Evolutionary conservation across 2,113 vertebrate species (phyloP).

Genomic region (Epinephelus fuscoguttatus): DNA sequence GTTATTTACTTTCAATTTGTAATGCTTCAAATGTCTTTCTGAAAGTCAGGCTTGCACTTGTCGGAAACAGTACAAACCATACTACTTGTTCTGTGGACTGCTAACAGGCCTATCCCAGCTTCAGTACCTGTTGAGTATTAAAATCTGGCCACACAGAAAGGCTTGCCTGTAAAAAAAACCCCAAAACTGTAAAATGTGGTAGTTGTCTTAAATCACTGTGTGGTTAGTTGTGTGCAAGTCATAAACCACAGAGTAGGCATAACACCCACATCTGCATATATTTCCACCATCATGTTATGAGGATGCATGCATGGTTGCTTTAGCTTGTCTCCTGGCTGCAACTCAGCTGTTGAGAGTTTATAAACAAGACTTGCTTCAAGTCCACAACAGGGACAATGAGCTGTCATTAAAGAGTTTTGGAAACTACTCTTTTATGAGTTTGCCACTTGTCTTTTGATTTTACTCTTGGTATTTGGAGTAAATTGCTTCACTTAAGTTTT

Average conservation of each 20-base stretch:
- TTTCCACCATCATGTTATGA: background rate
- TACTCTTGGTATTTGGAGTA: background rate
- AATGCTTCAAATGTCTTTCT: background rate
- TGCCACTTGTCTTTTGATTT: background rate
- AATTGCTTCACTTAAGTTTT: too few relatives aligned
- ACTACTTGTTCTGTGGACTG: background rate
- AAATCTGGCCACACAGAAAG: background rate
- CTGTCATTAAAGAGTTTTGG: background rate
- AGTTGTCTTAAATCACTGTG: too few relatives aligned
- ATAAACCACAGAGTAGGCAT: background rate
- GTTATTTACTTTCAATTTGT: background rate
- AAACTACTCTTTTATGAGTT: too few relatives aligned
- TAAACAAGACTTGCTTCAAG: background rate
- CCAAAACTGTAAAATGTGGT: background rate
- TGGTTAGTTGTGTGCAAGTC: background rate
- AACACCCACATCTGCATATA: background rate
- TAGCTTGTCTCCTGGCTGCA: background rate
- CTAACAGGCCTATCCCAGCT: background rate
- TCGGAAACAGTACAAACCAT: background rate
- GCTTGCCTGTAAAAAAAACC: background rate
- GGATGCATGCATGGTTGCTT: background rate
- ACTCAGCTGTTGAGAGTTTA: too few relatives aligned
- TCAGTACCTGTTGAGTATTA: background rate
- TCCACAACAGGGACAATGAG: background rate
- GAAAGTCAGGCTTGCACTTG: background rate